Percentiles rank a stretch among this genome's conserved stretches.
phyloP scores from a whole-genome alignment of 2,888 invertebrate species.

The Girardia tigrina region DNA sequence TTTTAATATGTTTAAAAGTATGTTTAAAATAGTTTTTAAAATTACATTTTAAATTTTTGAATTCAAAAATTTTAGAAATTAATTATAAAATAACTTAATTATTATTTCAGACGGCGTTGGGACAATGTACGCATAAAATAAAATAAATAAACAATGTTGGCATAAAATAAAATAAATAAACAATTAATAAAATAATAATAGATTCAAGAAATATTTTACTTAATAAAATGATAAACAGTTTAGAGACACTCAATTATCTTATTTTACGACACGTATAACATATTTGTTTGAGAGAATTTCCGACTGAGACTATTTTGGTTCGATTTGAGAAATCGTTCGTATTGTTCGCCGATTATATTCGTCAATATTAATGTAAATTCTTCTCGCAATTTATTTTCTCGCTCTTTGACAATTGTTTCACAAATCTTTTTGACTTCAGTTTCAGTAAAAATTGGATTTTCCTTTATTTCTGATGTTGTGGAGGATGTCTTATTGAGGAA shows the following conservation, averaged over 20 bases:
- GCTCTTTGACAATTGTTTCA: constrained; percentile 4
- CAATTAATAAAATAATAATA: background rate
- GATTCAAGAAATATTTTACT: background rate
- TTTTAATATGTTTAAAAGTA: no score
- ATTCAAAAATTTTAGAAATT: no score
- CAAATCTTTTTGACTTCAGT: background rate
- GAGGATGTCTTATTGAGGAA: background rate
- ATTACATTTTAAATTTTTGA: no score
- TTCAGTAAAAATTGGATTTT: background rate
- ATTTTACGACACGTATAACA: background rate
- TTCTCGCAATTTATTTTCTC: background rate
- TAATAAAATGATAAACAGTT: background rate
- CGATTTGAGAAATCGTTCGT: background rate
- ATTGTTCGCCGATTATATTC: background rate
- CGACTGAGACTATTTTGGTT: background rate
- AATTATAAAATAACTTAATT: no score
- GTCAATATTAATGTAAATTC: constrained; percentile 10
- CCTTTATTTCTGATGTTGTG: background rate
- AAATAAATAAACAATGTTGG: no score
- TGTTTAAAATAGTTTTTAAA: no score
- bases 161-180: no score
- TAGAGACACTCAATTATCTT: background rate
- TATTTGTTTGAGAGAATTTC: background rate
- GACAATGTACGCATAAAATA: no score
- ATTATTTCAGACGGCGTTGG: no score